phyloP scores from a whole-genome alignment of 2,113 vertebrate species.

The Promerops cafer region DNA sequence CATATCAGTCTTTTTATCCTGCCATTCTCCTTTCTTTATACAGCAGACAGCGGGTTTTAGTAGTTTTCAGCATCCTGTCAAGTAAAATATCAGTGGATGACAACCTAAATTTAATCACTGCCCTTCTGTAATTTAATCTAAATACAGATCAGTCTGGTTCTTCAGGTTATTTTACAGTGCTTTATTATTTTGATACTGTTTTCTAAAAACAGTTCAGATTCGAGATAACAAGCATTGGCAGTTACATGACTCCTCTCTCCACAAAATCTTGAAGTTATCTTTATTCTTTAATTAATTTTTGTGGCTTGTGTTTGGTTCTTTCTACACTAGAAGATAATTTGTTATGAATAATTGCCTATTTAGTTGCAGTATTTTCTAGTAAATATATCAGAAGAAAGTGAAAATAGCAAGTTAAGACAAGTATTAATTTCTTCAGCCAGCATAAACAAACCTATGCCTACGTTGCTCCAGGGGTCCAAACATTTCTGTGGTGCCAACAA shows the following conservation, averaged over 20 bases:
- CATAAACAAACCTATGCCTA: background rate
- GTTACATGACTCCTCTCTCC: background rate
- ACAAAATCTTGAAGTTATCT: background rate
- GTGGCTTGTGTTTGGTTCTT: background rate
- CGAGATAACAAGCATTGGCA: background rate
- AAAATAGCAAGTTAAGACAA: background rate
- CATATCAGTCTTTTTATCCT: background rate
- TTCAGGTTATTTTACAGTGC: background rate
- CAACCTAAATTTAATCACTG: slow-evolving; percentile 35
- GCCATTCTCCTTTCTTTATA: background rate
- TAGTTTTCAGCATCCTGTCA: slow-evolving; percentile 19
- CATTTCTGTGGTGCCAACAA: background rate
- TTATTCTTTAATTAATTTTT: background rate
- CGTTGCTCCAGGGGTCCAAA: background rate
- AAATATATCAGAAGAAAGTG: background rate
- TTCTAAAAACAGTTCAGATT: background rate
- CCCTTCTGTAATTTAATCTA: slow-evolving; percentile 30
- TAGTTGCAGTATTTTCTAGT: background rate
- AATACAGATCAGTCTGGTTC: slow-evolving; percentile 10
- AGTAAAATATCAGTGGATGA: background rate
- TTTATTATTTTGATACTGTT: slow-evolving; percentile 16
- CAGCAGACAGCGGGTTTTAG: background rate
- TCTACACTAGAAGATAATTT: background rate
- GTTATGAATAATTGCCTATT: slow-evolving; percentile 14
- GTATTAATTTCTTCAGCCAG: background rate